A percentile compares a stretch with the other conserved stretches of the same genome.
Conservation (phyloP, 2,888 invertebrate genomes). For the Dorcus hopei region DNA sequence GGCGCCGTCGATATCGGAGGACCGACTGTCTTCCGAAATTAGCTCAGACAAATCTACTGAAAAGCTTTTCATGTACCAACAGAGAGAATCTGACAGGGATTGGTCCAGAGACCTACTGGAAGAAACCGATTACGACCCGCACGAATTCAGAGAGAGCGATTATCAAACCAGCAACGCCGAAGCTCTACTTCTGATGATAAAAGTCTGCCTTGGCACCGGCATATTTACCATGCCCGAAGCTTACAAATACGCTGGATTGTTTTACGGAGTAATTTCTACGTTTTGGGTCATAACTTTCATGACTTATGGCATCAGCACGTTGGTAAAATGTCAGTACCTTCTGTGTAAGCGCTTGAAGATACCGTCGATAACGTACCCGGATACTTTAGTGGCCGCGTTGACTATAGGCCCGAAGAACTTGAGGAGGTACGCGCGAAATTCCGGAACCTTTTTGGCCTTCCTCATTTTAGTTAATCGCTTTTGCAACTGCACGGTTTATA, state of each 20-base stretch:
- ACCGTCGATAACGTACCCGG: conserved; percentile 4
- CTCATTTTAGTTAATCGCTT: conserved; percentile 7
- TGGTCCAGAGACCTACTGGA: conserved; percentile 7
- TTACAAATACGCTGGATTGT: conserved; percentile 8
- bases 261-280: conserved; percentile 5
- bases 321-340: conserved; percentile 10
- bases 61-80: too few relatives aligned
- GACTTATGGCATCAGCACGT: conserved; percentile 3
- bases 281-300: conserved; percentile 3
- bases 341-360: conserved; percentile 8
- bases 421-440: background rate
- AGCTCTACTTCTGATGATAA: conserved; percentile 8
- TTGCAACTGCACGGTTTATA: background rate
- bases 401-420: conserved; percentile 7
- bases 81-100: too few relatives aligned
- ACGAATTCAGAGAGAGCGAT: conserved; percentile 1
- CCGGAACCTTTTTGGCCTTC: conserved; percentile 3
- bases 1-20: too few relatives aligned
- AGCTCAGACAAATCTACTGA: too few relatives aligned
- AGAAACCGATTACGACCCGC: conserved; percentile 10
- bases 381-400: conserved; percentile 9
- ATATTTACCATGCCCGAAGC: conserved; percentile 9
- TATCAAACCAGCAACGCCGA: conserved; percentile 4
- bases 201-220: conserved; percentile 5
- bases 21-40: too few relatives aligned